These are phyloP conservation scores for Theropithecus gelada DNA, from an alignment of 2,113 vertebrate species.

Conservation along the genomic window DNA sequence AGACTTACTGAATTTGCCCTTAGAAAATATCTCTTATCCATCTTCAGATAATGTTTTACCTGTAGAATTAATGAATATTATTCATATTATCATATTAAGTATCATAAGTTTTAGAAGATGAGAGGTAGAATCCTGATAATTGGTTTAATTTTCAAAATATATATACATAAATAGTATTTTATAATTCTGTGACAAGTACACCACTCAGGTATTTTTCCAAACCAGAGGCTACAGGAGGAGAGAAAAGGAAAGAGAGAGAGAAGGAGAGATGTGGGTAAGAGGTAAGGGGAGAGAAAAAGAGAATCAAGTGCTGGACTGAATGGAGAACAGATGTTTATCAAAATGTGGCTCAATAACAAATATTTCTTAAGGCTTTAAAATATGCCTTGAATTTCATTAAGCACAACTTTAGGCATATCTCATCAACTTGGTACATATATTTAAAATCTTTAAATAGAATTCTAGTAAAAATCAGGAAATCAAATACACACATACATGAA, in stretches of 20 bases:
- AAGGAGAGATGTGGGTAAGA: not conserved
- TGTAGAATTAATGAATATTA: not conserved
- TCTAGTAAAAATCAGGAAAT: not conserved
- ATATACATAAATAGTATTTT: not conserved
- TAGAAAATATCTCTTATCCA: not conserved
- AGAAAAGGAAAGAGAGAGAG: not conserved
- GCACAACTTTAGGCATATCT: not conserved
- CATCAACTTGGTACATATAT: not conserved
- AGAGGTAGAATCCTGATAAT: not conserved
- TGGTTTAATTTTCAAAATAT: not conserved
- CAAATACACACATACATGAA: not conserved
- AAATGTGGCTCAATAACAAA: not conserved
- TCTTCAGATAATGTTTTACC: not conserved
- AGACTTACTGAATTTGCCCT: not conserved
- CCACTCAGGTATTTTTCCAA: not conserved
- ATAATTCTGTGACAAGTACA: not conserved
- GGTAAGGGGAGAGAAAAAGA: not conserved
- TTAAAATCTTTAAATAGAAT: constrained; percentile 22
- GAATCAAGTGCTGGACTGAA: not conserved
- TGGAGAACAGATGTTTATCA: not conserved
- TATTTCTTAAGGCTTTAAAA: not conserved
- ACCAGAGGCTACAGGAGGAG: not conserved
- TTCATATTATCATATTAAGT: not conserved
- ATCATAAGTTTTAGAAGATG: not conserved
- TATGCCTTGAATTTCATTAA: not conserved